phyloP scores from a whole-genome alignment of 2,797 vertebrate species.

The Falco naumanni region DNA sequence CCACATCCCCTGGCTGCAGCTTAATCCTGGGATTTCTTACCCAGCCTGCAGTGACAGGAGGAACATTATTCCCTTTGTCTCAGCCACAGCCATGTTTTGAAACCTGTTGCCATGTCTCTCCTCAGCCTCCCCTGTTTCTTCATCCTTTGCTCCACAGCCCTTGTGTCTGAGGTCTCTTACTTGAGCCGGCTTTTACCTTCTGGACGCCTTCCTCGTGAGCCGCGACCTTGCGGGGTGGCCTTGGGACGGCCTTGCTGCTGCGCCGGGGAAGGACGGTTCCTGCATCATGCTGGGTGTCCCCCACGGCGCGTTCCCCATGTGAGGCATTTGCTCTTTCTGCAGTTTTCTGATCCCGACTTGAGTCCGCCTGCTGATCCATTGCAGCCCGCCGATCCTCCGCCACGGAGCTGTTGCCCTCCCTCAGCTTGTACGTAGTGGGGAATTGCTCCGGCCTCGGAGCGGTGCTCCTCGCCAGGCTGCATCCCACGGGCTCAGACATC shows the following conservation, averaged over 20 bases:
- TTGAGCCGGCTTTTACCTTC: background rate
- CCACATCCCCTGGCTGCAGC: background rate
- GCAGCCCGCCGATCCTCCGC: background rate
- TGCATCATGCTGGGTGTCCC: background rate
- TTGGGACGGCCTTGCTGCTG: background rate
- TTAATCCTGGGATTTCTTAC: conserved; percentile 20
- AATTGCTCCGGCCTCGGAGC: background rate
- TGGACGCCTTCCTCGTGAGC: background rate
- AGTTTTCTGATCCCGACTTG: background rate
- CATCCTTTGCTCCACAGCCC: background rate
- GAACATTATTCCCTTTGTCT: conserved; percentile 2
- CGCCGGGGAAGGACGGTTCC: background rate
- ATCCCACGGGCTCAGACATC: rapidly evolving
- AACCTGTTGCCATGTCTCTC: background rate
- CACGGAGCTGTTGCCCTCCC: background rate
- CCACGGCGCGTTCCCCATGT: rapidly evolving
- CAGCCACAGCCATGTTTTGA: background rate
- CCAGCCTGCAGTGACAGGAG: background rate
- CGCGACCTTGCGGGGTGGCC: background rate
- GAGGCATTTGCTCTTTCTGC: background rate
- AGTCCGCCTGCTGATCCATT: rapidly evolving
- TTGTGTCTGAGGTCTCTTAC: background rate
- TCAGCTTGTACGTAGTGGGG: rapidly evolving
- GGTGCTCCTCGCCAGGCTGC: background rate
- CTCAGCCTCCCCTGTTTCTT: background rate